Evolutionary conservation across 1,140 invertebrate species (phyloP).

Genomic region (Chymomyza costata): DNA sequence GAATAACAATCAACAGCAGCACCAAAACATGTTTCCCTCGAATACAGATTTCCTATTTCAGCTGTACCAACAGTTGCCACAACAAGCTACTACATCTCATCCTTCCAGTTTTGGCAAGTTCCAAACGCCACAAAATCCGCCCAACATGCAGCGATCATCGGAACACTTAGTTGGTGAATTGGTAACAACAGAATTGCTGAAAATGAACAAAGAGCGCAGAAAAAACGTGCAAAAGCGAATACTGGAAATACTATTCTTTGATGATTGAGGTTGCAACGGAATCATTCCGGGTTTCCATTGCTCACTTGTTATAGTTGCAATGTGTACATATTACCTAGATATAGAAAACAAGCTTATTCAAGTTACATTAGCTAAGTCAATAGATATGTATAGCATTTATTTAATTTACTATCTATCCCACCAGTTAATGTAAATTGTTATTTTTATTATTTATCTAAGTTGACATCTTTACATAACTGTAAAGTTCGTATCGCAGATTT

Average conservation of each 20-base stretch:
- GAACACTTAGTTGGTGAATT: slow-evolving; percentile 71
- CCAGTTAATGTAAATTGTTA: background rate
- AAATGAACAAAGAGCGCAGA: slow-evolving; percentile 71
- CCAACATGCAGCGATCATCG: slow-evolving; percentile 52
- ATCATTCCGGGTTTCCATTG: background rate
- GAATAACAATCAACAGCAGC: slow-evolving; percentile 38
- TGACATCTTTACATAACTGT: too few relatives aligned
- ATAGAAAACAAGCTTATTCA: background rate
- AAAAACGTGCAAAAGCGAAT: slow-evolving; percentile 70
- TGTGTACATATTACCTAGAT: slow-evolving; percentile 34
- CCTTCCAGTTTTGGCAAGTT: slow-evolving; percentile 60
- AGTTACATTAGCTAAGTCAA: background rate
- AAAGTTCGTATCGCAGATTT: too few relatives aligned
- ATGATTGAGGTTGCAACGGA: slow-evolving; percentile 64
- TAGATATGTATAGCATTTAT: too few relatives aligned
- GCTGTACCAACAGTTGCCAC: slow-evolving; percentile 70
- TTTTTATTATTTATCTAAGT: slow-evolving; percentile 11
- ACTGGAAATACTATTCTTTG: slow-evolving; percentile 73
- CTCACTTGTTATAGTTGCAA: background rate
- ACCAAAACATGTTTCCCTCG: slow-evolving; percentile 60
- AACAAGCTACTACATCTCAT: slow-evolving; percentile 43
- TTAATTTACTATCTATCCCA: background rate
- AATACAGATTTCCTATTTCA: slow-evolving; percentile 72
- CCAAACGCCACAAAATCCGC: slow-evolving; percentile 48
- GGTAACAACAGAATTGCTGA: slow-evolving; percentile 69